Base-by-base conservation (phyloP, 35 echinoderm and acorn worm species). In the Eucidaris tribuloides region DNA sequence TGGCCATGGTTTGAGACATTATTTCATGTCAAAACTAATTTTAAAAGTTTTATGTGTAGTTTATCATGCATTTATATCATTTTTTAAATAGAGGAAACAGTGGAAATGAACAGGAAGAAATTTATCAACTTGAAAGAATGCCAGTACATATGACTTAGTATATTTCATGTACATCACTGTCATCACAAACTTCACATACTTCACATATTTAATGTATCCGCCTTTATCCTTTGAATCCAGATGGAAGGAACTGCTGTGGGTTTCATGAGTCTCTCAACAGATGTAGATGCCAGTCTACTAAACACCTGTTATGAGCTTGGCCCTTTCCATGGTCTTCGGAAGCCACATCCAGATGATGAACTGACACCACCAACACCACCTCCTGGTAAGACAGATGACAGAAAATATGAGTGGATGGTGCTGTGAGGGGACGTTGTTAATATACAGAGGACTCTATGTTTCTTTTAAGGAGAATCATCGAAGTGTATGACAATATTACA, bases 231-330 rank as follows among this genome's bases (percentile, higher is more conserved):
- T n/a, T n/a, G n/a, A n/a, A n/a, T n/a, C 18, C 81, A 99, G 96
- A 92, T 65, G 40, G 96, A 99, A 40, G 96, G 91, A 14, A 87
- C 87, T 66, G 96, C 96, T 50, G 86, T 93, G 70, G 96, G 90
- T 34, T 99, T 99, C 71, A 93, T 99, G 96, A 99, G 90, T 65
- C 48, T 93, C 5, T 90, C 90, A 39, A 82, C 79, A 48, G 91
- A 90, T 62, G 81, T 99, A 55, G 87, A 99, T 50, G 45, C 90
- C n/a, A 83, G 87, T 34, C 49, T 99, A n/a, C 83, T 99, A 0
- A 93, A 90, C 46, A 56, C 65, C 3, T 93, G 91, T 30, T 99
- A 93, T 93, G 96, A 99, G 77, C 62, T 99, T 78, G 91, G 81
- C 44, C 96, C 96, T 65, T 99, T 93, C 68, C 90, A 93, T 76